Evolutionary conservation across 2,888 invertebrate genomes (phyloP).

Genomic region (Tachina fera): DNA sequence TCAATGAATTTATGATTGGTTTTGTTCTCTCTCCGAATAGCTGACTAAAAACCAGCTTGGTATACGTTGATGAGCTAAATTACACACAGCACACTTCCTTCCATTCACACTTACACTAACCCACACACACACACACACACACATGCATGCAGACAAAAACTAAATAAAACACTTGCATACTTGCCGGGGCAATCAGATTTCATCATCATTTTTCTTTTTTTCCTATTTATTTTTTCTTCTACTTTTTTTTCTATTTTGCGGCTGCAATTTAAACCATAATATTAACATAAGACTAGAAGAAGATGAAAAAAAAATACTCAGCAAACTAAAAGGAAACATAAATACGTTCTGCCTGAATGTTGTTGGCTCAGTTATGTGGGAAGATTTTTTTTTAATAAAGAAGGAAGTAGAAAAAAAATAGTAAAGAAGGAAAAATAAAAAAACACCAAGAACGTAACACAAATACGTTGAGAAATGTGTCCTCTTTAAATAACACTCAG

Average conservation of each 20-base stretch:
- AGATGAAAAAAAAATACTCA: background rate
- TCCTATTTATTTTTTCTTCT: background rate
- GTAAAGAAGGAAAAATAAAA: background rate
- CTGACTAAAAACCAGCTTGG: slow-evolving; percentile 20
- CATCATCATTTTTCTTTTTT: slow-evolving; percentile 14
- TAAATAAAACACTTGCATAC: slow-evolving; percentile 29
- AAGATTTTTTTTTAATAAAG: slow-evolving; percentile 3
- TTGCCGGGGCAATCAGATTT: slow-evolving; percentile 39
- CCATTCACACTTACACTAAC: background rate
- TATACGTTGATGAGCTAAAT: slow-evolving; percentile 24
- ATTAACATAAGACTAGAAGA: slow-evolving; percentile 43
- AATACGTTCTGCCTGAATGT: background rate
- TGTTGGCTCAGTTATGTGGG: background rate
- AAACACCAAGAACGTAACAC: background rate
- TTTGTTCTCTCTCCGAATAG: slow-evolving; percentile 34
- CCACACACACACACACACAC: background rate
- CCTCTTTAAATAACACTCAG: slow-evolving; percentile 9
- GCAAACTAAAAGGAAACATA: slow-evolving; percentile 3
- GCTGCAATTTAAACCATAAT: slow-evolving; percentile 48
- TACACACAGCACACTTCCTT: background rate
- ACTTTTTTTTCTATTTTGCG: background rate
- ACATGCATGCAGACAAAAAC: background rate
- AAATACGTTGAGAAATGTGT: slow-evolving; percentile 15
- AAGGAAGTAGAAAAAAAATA: background rate
- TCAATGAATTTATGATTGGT: slow-evolving; percentile 69